Conservation (phyloP, 2,888 invertebrate species). For the Campoletis raptor region DNA sequence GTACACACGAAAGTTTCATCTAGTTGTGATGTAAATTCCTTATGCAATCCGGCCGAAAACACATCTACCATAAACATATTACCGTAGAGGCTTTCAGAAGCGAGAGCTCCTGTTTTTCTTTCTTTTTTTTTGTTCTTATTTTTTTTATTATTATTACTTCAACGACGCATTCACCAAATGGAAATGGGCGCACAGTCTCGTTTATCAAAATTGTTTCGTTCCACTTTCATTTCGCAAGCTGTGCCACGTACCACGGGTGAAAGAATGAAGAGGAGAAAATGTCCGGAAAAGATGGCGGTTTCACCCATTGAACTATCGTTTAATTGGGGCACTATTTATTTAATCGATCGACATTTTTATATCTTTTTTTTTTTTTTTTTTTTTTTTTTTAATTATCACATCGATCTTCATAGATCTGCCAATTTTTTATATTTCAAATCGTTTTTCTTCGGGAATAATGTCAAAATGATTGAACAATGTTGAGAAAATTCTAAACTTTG, state of each 20-base stretch:
- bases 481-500: too few species aligned
- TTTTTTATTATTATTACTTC: slow-evolving; percentile 18
- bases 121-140: slow-evolving; percentile 16
- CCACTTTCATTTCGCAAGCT: slow-evolving; percentile 21
- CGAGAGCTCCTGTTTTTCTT: slow-evolving; percentile 18
- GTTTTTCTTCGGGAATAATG: neutral
- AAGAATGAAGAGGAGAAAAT: neutral
- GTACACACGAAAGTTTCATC: slow-evolving; percentile 68
- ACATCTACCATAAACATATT: slow-evolving; percentile 71
- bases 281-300: neutral
- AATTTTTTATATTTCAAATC: neutral
- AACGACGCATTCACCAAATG: slow-evolving; percentile 46
- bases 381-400: neutral
- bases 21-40: slow-evolving; percentile 71
- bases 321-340: neutral
- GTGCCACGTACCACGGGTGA: neutral
- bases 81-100: slow-evolving; percentile 57
- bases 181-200: slow-evolving; percentile 41
- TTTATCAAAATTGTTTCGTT: slow-evolving; percentile 55
- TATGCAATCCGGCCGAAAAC: slow-evolving; percentile 67
- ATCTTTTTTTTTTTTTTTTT: neutral
- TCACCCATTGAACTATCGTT: neutral
- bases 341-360: neutral
- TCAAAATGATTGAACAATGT: neutral
- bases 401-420: neutral